Evolutionary conservation across 2,113 vertebrate genomes (phyloP).

Genomic region (Cyanoramphus novaezelandiae): DNA sequence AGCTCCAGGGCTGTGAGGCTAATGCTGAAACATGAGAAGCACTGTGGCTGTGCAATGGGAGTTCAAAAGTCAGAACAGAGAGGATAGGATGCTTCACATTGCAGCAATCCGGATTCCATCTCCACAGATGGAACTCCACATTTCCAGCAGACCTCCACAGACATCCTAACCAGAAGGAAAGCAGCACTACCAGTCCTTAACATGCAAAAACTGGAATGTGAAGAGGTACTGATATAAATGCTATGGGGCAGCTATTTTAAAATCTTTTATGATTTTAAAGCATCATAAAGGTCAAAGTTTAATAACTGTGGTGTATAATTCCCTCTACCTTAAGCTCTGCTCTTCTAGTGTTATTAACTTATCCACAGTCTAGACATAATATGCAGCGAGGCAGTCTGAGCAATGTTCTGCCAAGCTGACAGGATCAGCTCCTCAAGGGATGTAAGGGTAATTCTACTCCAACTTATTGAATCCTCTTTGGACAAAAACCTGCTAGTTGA

Average conservation of each 20-base stretch:
- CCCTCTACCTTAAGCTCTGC: conserved; percentile 35
- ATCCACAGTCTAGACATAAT: neutral
- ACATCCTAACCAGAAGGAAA: neutral
- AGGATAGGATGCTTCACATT: neutral
- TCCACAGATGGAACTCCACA: neutral
- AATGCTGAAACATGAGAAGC: neutral
- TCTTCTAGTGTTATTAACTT: conserved; percentile 54
- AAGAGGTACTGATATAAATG: neutral
- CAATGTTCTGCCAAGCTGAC: conserved; percentile 16
- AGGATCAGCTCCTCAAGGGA: conserved; percentile 43
- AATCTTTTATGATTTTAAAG: conserved; percentile 53
- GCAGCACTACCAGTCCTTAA: neutral
- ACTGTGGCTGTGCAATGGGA: neutral
- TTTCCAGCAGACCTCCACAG: neutral
- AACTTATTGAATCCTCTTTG: conserved; percentile 33
- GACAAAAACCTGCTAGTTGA: conserved; percentile 36
- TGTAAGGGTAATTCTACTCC: conserved; percentile 20
- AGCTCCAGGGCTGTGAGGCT: neutral
- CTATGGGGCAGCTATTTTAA: neutral
- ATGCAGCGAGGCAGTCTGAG: neutral
- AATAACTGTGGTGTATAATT: neutral
- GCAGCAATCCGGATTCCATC: neutral
- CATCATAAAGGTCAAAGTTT: conserved; percentile 61
- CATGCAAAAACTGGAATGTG: neutral
- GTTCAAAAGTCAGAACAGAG: neutral